Conservation (phyloP, 2,888 invertebrate genomes). For the Pseudococcus jackbeardsleyi region DNA sequence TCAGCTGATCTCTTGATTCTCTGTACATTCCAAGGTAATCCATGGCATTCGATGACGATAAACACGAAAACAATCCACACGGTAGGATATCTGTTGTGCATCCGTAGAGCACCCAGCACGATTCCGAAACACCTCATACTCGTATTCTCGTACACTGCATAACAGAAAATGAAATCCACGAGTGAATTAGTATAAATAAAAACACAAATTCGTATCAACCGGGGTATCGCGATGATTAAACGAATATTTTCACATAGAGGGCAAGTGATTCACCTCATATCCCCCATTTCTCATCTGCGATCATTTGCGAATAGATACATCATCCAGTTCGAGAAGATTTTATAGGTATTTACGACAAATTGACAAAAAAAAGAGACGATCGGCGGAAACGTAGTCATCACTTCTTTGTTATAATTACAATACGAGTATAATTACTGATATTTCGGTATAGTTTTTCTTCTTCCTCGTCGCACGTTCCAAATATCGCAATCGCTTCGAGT, state of each 20-base stretch:
- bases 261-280: not conserved
- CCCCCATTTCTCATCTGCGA: not conserved
- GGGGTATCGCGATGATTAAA: not conserved
- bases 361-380: not conserved
- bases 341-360: not conserved
- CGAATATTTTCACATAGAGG: not conserved
- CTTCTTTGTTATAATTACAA: constrained; percentile 47
- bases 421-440: constrained; percentile 37
- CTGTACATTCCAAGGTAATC: not conserved
- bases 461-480: constrained; percentile 35
- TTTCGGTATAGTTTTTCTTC: not conserved
- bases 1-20: not conserved
- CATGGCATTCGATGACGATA: not conserved
- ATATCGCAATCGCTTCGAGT: constrained; percentile 36
- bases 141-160: constrained; percentile 1
- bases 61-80: not conserved
- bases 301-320: not conserved
- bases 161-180: constrained; percentile 6
- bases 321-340: not conserved
- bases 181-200: not conserved
- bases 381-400: constrained; percentile 45
- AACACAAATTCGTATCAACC: not conserved
- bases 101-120: not conserved
- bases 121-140: not conserved
- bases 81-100: not conserved